Evolutionary conservation across 1,140 invertebrate genomes (phyloP), one percentile per base, ranked within the genome.

Genomic region (Tetramorium parvispinum): DNA sequence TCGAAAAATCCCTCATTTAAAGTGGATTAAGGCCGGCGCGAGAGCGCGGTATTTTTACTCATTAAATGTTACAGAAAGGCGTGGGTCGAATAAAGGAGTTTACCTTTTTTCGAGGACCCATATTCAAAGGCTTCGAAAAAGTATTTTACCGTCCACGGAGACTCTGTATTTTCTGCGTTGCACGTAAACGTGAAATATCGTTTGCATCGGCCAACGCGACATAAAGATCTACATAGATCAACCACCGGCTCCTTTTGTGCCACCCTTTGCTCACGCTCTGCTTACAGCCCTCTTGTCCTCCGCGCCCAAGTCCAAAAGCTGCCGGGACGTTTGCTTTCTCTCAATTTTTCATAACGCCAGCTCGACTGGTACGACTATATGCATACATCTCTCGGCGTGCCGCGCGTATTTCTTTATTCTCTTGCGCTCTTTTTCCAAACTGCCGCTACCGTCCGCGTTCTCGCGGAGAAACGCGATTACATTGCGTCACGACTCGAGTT

Each of bases 331-430:
- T 91, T 91, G 87, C 89, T 85, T 75, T 89, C 82, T 76, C 85
- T 90, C 82, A 90, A 90, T 87, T 86, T 91, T 90, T 91, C 82
- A 91, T 89, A 85, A 91, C 21, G 79, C 57, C 59, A 55, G 65
- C 71, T 82, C 63, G 53, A 49, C 63, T 65, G 37, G 53, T 75
- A 63, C 70, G 85, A 32, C 32, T 78, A 37, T 43, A 49, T 43
- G 57, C 76, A 70, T 57, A 21, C 40, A 49, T 49, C 51, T 51
- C 53, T 70, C 55, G 40, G 32, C 65, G 8, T 40, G 59, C 11
- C 53, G 13, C 43, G 3, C 24, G n/a, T 37, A 3, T 18, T 27
- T 11, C 11, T 32, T 10, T 7, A 13, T 21, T 55, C 18, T 21
- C 46, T 65, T n/a, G 11, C 27, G n/a, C 43, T 43, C 18, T 53